Evolutionary conservation across 2,113 vertebrate species (phyloP), one percentile per base, ranked within the genome.

Genomic region (Corythoichthys intestinalis): DNA sequence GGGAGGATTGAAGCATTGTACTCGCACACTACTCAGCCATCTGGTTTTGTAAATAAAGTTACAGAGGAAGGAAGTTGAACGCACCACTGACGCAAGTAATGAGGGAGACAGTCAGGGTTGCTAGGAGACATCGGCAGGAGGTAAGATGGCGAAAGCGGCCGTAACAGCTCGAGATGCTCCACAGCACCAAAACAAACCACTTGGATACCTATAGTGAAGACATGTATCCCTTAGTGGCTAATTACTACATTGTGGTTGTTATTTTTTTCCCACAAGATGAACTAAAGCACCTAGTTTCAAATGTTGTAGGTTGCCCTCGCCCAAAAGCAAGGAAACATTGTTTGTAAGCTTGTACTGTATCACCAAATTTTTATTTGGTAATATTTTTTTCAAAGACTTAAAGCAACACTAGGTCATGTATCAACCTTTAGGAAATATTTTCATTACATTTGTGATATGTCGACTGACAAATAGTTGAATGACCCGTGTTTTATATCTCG

Each of bases 1-100:
- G 28, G n/a, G 59, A 14, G 35, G 35, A 15, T 8, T 37, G 6
- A 37, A 11, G 0, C 44, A 20, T 44, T 62, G 6, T 1, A 20
- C 10, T 56, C 28, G 9, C 4, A n/a, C 38, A 44, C 8, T 17
- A 15, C 15, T 81, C 76, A 71, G 74, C 81, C 82, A 77, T 83
- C 78, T 72, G 83, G 80, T 85, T 85, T 87, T 47, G 80, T 85
- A 87, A 86, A 86, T 87, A 87, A 87, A 89, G 85, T 88, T 88
- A 78, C 79, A 1, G 46, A 74, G 83, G 81, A 85, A 79, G 84
- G 83, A 86, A 86, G 87, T 88, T 86, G 62, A 72, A 68, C 34
- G 49, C 49, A 52, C 57, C 12, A 46, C 71, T 84, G 86, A 88
- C 81, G 78, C 81, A 82, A 78, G 78, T 75, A 71, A 81, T 80